These are phyloP conservation scores for Stegophylla sp. DNA, from an alignment of 2,888 invertebrate genomes.

Conservation along the genomic window DNA sequence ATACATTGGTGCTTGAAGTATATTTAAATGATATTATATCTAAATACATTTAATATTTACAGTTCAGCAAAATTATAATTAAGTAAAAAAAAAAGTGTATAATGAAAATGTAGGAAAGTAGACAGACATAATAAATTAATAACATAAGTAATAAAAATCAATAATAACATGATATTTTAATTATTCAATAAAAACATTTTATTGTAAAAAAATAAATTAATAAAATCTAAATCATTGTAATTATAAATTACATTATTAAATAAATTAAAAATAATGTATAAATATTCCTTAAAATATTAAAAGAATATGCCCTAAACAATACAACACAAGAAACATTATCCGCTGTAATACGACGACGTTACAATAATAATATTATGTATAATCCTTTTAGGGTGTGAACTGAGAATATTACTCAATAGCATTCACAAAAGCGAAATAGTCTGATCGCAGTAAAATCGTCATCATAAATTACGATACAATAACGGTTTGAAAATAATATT, in stretches of 20 bases:
- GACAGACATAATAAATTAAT: no score
- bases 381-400: not conserved
- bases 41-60: not conserved
- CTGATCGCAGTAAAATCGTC: not conserved
- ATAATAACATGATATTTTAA: not conserved
- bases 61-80: no score
- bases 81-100: no score
- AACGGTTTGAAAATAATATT: not conserved
- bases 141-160: no score
- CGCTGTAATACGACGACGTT: not conserved
- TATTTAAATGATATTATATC: not conserved
- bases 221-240: slow-evolving; percentile 30
- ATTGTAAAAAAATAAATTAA: slow-evolving; percentile 33
- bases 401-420: not conserved
- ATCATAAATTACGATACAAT: not conserved
- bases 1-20: no score
- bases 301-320: slow-evolving; percentile 8
- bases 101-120: no score
- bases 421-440: not conserved
- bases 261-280: not conserved
- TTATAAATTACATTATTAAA: slow-evolving; percentile 9
- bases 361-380: no score
- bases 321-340: slow-evolving; percentile 2
- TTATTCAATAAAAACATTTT: not conserved
- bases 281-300: slow-evolving; percentile 18